phyloP scores from a whole-genome alignment of 2,888 invertebrate species.

The Amphimallon solstitiale region DNA sequence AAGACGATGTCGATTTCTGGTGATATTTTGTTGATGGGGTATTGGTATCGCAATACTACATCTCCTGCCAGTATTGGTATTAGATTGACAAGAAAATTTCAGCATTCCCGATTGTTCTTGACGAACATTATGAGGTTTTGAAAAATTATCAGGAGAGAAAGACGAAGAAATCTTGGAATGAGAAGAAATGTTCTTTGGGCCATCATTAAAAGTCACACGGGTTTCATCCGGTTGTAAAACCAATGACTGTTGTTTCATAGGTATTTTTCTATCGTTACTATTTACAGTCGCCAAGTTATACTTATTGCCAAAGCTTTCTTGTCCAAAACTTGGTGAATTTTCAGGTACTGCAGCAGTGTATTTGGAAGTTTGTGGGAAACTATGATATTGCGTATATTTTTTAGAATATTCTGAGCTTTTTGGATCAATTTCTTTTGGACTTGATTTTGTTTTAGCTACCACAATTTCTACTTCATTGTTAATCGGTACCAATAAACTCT shows the following conservation, averaged over 20 bases:
- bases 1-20: slow-evolving; percentile 25
- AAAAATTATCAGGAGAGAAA: neutral
- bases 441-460: slow-evolving; percentile 50
- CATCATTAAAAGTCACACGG: slow-evolving; percentile 51
- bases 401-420: slow-evolving; percentile 6
- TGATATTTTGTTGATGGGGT: slow-evolving; percentile 8
- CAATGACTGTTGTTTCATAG: neutral
- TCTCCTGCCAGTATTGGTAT: slow-evolving; percentile 42
- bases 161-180: neutral
- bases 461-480: slow-evolving; percentile 63
- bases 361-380: slow-evolving; percentile 36
- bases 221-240: slow-evolving; percentile 41
- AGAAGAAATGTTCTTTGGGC: slow-evolving; percentile 8
- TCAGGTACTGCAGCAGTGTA: slow-evolving; percentile 41
- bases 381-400: slow-evolving; percentile 14
- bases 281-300: slow-evolving; percentile 35
- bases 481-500: slow-evolving; percentile 58
- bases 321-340: slow-evolving; percentile 35
- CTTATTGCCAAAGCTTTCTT: slow-evolving; percentile 40
- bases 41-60: slow-evolving; percentile 40
- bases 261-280: slow-evolving; percentile 5
- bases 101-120: slow-evolving; percentile 59
- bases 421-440: neutral
- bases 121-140: neutral
- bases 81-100: slow-evolving; percentile 60